These are phyloP conservation scores for Lasioglossum malachurum DNA, from an alignment of 2,888 invertebrate species.

Conservation along the genomic window DNA sequence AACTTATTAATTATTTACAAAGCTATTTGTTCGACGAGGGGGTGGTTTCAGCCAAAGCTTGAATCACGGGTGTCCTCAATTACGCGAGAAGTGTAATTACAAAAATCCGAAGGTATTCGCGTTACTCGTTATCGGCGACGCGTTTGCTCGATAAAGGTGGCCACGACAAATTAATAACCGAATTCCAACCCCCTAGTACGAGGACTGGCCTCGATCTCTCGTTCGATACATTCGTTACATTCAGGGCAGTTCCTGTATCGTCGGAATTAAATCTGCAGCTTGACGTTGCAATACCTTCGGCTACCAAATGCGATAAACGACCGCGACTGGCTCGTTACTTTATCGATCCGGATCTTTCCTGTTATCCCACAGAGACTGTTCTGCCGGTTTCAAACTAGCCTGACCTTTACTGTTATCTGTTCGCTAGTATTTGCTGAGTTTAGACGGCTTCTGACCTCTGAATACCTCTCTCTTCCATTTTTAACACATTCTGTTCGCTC, in stretches of 20 bases:
- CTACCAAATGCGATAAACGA: slow-evolving; percentile 12
- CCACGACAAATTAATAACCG: slow-evolving; percentile 24
- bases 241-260: background rate
- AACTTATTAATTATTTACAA: too few relatives aligned
- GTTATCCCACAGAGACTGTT: background rate
- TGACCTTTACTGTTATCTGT: background rate
- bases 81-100: background rate
- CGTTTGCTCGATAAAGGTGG: background rate
- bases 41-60: too few relatives aligned
- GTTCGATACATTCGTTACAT: background rate
- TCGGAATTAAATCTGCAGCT: slow-evolving; percentile 14
- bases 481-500: background rate
- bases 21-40: too few relatives aligned
- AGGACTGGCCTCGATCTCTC: background rate
- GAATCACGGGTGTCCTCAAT: too few relatives aligned
- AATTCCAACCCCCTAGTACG: background rate
- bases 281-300: slow-evolving; percentile 7
- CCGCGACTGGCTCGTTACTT: background rate
- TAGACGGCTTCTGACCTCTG: background rate
- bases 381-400: background rate
- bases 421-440: background rate
- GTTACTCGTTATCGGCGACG: background rate
- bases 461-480: background rate
- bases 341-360: background rate
- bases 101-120: background rate